Base-by-base conservation (phyloP, 2,888 invertebrate species). In the Tetheella fluctuosa region DNA sequence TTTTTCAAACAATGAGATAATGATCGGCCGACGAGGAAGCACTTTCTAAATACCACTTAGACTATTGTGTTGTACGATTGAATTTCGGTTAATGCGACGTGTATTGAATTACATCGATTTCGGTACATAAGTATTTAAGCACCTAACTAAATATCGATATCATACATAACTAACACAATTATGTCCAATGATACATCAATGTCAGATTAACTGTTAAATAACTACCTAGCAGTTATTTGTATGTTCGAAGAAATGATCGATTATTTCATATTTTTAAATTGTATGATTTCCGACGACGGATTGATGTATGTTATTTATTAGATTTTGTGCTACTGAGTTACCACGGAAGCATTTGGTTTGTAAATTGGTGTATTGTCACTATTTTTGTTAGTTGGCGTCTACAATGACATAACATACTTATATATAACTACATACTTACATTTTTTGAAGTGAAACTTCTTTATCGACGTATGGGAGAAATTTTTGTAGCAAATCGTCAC, bases 1-100 rank as follows among this genome's bases (percentile, higher is more conserved):
- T 64, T 64, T 64, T 61, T 59, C 60, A 52, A 60, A 57, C 39
- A 65, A 61, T 63, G 61, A 60, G 71, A 73, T 67, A 69, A 56
- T 59, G 58, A 71, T 66, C 68, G 61, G 54, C 10, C 63, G 20
- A 61, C 63, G 59, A 60, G 65, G 66, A 64, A 48, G 48, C 62
- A 54, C 42, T 72, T 72, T 72, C 71, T 72, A 65, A 56, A 61
- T 60, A 52, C 57, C 59, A 64, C 61, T 52, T 58, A 48, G 1
- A 60, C 61, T 58, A 69, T 69, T 71, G 69, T 71, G 34, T 30
- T 25, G 60, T 68, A 64, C 55, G 20, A 55, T 55, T 55, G 20
- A 37, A 37, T 55, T 55, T 55, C 54, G 54, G 54, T 34, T 34
- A 54, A 23, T n/a, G 55, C 55, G 20, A 55, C 55, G 55, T 55